Base-by-base conservation (phyloP, 1,140 invertebrate species). In the Pseudomyrmex pallidus region DNA sequence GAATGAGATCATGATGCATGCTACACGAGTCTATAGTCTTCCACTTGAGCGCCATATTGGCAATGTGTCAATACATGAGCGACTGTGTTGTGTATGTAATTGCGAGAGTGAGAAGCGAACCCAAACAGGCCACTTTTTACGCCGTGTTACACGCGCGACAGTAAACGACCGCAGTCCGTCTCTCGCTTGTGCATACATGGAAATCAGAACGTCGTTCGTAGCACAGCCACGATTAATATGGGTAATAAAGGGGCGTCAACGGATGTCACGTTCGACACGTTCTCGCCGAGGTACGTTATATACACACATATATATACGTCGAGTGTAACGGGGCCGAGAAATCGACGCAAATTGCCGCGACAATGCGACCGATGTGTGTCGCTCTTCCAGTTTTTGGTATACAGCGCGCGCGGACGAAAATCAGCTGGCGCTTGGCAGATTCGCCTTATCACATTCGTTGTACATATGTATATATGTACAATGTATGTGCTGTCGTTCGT, bases 1-100 rank as follows among this genome's bases (percentile, higher is more conserved):
- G 35, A 76, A 77, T 61, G 77, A 64, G 66, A 78, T 85, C 56
- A 70, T 62, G 67, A 78, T 78, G 67, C 68, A 57, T 62, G 77
- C 59, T 68, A 54, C 20, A 61, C 76, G 83, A 83, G 77, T 56
- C 80, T 85, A 57, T 74, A 67, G 44, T 78, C 83, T 61, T 73
- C 73, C 74, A 83, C 68, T 77, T 88, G 57, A 88, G 66, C 87
- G 87, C 87, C 86, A 88, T 88, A 88, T 88, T 88, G 86, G 74
- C 82, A 82, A 74, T 88, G 54, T 88, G 86, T 88, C 83, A 80
- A 88, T 88, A 88, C 77, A 72, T 54, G 59, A 88, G 62, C 35
- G 4, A 35, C 35, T 7, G 35, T 35, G 35, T 35, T 35, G 35
- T 35, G 35, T 35, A 7, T 74, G 59, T 50, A 76, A 46, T 52